These are phyloP conservation scores for Eriosoma lanigerum DNA, from an alignment of 1,140 invertebrate species.

Conservation along the genomic window DNA sequence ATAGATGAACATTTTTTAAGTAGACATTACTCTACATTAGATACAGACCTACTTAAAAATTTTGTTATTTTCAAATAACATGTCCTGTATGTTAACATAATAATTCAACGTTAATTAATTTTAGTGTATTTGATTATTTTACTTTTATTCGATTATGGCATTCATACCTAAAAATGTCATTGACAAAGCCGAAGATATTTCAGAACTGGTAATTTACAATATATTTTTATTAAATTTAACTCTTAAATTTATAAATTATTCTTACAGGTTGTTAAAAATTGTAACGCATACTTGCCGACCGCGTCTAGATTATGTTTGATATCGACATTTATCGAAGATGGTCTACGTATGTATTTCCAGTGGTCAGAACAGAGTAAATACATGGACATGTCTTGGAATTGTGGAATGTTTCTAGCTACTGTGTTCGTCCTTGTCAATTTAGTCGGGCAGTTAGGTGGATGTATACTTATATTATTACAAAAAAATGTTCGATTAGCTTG, in stretches of 20 bases:
- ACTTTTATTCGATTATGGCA: constrained; percentile 36
- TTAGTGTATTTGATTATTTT: neutral
- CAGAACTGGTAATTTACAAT: constrained; percentile 48
- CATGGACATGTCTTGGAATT: constrained; percentile 97
- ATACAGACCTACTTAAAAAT: constrained; percentile 2
- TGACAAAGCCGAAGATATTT: constrained; percentile 52
- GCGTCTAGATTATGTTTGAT: constrained; percentile 96
- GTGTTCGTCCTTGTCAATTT: constrained; percentile 94
- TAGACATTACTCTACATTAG: neutral
- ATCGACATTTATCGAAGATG: constrained; percentile 99
- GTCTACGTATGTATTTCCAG: constrained; percentile 98
- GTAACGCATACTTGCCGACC: constrained; percentile 92
- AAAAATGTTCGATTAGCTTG: constrained; percentile 93
- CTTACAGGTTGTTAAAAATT: constrained; percentile 83
- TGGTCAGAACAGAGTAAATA: constrained; percentile 98
- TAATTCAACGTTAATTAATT: constrained; percentile 2
- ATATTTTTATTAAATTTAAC: neutral
- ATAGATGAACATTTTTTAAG: neutral
- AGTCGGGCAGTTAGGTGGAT: constrained; percentile 91
- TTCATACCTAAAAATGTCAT: constrained; percentile 50
- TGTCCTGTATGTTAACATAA: neutral
- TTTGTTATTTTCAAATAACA: neutral
- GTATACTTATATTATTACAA: constrained; percentile 91
- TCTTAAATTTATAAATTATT: constrained; percentile 39
- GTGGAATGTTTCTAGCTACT: constrained; percentile 88